Evolutionary conservation across 2,888 invertebrate species (phyloP).

Genomic region (Platerodrilus igneus): DNA sequence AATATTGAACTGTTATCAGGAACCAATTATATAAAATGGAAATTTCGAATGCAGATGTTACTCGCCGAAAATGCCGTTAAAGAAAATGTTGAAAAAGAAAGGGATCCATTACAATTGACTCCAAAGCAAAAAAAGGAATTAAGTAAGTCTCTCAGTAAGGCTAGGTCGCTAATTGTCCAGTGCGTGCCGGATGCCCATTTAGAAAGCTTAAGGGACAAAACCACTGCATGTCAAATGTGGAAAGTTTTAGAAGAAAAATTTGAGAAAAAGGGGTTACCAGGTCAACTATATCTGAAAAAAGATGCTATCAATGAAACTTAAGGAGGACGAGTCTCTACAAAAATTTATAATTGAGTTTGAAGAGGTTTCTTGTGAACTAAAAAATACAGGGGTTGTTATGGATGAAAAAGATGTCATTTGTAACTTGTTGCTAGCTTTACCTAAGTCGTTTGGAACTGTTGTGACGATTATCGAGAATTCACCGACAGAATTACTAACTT

Average conservation of each 20-base stretch:
- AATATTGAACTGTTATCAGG: too few species aligned
- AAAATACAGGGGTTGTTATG: constrained; percentile 14
- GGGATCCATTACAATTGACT: too few species aligned
- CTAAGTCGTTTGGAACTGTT: constrained; percentile 22
- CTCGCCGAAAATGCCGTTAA: too few species aligned
- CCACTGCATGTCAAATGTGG: constrained; percentile 20
- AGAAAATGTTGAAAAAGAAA: too few species aligned
- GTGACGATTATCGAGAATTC: constrained; percentile 23
- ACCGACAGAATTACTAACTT: not conserved
- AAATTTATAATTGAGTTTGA: constrained; percentile 18
- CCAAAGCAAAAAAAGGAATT: too few species aligned
- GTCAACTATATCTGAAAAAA: constrained; percentile 15
- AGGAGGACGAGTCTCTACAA: constrained; percentile 14
- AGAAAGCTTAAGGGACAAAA: constrained; percentile 17
- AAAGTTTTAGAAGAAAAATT: constrained; percentile 14
- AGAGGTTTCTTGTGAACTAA: constrained; percentile 15
- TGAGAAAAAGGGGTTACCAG: constrained; percentile 16
- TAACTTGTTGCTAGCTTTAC: constrained; percentile 18
- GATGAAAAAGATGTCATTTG: constrained; percentile 17
- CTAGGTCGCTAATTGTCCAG: not conserved
- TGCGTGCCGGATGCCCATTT: constrained; percentile 12
- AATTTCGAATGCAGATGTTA: too few species aligned
- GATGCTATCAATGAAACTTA: constrained; percentile 16
- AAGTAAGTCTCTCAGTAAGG: too few species aligned
- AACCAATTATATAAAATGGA: too few species aligned